Percentiles rank a stretch among this genome's conserved stretches.
Conservation (phyloP, 2,113 vertebrate species). For the Toxotes jaculatrix region DNA sequence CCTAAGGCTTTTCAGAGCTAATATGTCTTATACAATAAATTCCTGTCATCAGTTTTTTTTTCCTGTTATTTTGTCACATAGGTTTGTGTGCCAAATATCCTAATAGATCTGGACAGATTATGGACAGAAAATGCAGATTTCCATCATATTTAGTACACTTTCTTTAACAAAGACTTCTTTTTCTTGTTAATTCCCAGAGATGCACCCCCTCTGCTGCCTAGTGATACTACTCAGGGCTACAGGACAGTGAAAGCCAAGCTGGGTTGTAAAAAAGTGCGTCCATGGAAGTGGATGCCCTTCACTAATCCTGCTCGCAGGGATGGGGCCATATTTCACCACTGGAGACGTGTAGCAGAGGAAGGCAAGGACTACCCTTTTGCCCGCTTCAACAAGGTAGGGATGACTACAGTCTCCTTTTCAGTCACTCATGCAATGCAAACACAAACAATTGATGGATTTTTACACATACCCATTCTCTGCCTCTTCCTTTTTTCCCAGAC, state of each 20-base stretch:
- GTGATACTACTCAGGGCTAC: slow-evolving; percentile 98
- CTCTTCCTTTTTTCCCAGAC: neutral
- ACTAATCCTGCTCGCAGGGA: slow-evolving; percentile 96
- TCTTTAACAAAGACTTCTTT: slow-evolving; percentile 5
- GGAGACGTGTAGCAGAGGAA: slow-evolving; percentile 96
- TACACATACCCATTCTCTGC: neutral
- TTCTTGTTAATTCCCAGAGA: slow-evolving; percentile 84
- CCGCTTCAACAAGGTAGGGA: slow-evolving; percentile 95
- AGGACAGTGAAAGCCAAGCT: slow-evolving; percentile 98
- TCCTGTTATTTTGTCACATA: neutral
- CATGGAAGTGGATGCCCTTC: slow-evolving; percentile 99
- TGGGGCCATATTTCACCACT: slow-evolving; percentile 97
- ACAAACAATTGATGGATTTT: neutral
- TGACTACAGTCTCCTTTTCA: neutral
- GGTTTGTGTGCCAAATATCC: neutral
- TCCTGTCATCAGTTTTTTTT: neutral
- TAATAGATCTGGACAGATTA: too few relatives aligned
- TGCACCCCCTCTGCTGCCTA: slow-evolving; percentile 94
- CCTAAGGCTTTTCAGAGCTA: neutral
- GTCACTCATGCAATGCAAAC: neutral
- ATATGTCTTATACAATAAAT: neutral
- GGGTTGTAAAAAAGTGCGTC: slow-evolving; percentile 97
- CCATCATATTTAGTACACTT: neutral
- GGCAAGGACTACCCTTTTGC: slow-evolving; percentile 99
- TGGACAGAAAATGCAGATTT: neutral